Percentiles rank a stretch among this genome's conserved stretches.
These are phyloP conservation scores for Betta splendens DNA, from an alignment of 2,797 vertebrate genomes.

Conservation along the genomic window DNA sequence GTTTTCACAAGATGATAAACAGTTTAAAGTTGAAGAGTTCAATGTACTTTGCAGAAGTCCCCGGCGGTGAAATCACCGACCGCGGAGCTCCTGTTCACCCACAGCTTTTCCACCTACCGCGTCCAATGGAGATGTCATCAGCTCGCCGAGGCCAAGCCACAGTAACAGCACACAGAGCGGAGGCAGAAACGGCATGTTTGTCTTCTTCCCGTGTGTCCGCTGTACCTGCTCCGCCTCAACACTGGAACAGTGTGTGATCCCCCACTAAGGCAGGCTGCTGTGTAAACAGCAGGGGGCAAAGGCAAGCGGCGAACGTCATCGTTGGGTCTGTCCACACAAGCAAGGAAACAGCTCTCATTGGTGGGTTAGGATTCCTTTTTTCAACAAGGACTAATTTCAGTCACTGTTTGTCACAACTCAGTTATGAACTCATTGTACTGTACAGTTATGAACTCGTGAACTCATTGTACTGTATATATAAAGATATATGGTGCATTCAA, in stretches of 20 bases:
- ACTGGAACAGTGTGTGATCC: conserved; percentile 33
- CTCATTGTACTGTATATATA: no score
- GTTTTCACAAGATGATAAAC: conserved; percentile 55
- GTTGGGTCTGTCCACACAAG: conserved; percentile 3
- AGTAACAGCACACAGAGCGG: conserved; percentile 67
- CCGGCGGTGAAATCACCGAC: conserved; percentile 44
- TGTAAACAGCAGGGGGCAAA: conserved; percentile 70
- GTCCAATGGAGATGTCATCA: conserved; percentile 71
- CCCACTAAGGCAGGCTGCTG: conserved; percentile 54
- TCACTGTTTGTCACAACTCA: conserved; percentile 11
- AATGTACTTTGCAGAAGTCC: conserved; percentile 74
- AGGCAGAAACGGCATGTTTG: conserved; percentile 70
- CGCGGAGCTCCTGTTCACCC: conserved; percentile 41
- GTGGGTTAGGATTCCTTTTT: conserved; percentile 8
- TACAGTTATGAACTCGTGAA: no score
- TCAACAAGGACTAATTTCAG: conserved; percentile 31
- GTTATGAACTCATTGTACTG: conserved; percentile 2
- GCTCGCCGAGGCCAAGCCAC: conserved; percentile 51
- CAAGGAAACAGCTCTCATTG: conserved; percentile 42
- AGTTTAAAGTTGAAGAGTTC: conserved; percentile 74
- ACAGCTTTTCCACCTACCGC: conserved; percentile 73
- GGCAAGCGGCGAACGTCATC: conserved; percentile 52
- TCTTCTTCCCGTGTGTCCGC: conserved; percentile 45
- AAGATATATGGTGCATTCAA: no score
- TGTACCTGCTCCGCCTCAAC: conserved; percentile 44